Conservation (phyloP, 1,140 invertebrate species). For the Halesus radiatus region DNA sequence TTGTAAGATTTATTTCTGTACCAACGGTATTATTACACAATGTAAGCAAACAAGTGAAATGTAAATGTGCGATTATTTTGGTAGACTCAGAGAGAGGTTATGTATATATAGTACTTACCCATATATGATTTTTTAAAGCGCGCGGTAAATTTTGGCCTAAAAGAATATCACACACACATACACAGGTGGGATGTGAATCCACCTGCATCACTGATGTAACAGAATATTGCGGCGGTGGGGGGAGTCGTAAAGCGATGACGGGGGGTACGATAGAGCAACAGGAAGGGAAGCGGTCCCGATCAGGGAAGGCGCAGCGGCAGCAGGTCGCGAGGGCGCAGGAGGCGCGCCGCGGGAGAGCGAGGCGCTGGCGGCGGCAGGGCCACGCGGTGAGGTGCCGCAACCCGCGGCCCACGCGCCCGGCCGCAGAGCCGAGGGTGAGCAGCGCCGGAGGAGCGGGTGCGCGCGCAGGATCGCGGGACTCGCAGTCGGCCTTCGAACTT, state of each 20-base stretch:
- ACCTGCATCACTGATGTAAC: slow-evolving; percentile 33
- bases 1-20: no score
- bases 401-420: neutral
- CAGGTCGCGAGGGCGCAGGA: neutral
- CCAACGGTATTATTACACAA: no score
- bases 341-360: neutral
- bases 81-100: no score
- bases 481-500: slow-evolving; percentile 11
- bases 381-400: neutral
- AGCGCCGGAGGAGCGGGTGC: neutral
- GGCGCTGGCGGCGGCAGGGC: no score
- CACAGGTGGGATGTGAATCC: neutral
- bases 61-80: no score
- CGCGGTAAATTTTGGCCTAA: no score
- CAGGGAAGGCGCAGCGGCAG: neutral
- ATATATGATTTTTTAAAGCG: no score
- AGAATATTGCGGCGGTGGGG: slow-evolving; percentile 7
- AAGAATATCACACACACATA: no score
- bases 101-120: no score
- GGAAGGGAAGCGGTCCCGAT: slow-evolving; percentile 2
- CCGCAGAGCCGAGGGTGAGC: neutral
- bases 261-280: slow-evolving; percentile 23
- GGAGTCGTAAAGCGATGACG: slow-evolving; percentile 18
- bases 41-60: no score
- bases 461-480: slow-evolving; percentile 1